phyloP scores from a whole-genome alignment of 2,888 invertebrate species.

The Callyntrura sp. region DNA sequence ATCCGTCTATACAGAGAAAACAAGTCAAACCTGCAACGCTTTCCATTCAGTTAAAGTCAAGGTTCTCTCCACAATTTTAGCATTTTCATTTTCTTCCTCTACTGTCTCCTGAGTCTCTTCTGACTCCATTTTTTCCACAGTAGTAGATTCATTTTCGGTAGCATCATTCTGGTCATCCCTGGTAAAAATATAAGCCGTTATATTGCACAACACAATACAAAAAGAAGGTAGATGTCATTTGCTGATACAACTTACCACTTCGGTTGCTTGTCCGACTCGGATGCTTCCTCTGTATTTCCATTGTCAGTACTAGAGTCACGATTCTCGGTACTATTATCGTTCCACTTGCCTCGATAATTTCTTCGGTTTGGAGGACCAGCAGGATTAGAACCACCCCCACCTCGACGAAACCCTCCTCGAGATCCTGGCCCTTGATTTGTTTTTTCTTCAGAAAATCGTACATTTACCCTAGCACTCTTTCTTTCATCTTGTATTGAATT shows the following conservation, averaged over 20 bases:
- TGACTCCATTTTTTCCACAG: conserved; percentile 83
- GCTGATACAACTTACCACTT: no score
- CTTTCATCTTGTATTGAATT: conserved; percentile 87
- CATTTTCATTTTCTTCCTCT: conserved; percentile 79
- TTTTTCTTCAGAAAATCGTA: conserved; percentile 85
- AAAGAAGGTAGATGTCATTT: no score
- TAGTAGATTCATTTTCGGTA: background rate
- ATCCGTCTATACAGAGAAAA: background rate
- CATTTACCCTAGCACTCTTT: conserved; percentile 69
- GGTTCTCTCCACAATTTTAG: conserved; percentile 85
- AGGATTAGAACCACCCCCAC: background rate
- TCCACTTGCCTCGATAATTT: background rate
- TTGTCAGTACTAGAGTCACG: background rate
- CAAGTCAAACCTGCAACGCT: conserved; percentile 89
- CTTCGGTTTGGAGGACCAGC: background rate
- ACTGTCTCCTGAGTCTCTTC: conserved; percentile 82
- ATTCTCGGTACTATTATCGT: background rate
- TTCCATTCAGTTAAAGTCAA: conserved; percentile 98
- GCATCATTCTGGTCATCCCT: background rate
- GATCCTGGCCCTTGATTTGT: background rate
- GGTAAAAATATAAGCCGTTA: background rate
- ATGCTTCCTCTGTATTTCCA: background rate
- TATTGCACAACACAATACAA: no score
- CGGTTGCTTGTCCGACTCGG: background rate
- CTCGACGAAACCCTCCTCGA: background rate